phyloP scores from a whole-genome alignment of 2,113 vertebrate species.

The Anseranas semipalmata region DNA sequence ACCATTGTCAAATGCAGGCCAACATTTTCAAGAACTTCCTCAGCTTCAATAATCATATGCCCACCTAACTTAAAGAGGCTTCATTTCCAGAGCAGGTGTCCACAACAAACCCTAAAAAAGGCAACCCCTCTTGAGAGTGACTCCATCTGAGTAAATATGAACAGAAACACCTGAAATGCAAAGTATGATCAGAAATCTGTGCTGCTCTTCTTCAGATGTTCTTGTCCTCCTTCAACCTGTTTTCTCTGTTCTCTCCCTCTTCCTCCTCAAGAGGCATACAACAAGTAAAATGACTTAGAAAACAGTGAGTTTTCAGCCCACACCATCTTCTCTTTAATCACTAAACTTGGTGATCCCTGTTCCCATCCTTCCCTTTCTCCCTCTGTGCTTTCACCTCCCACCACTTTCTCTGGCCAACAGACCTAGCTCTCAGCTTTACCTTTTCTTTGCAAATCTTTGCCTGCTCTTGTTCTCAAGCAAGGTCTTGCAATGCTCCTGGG shows the following conservation, averaged over 20 bases:
- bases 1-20: not conserved
- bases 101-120: not conserved
- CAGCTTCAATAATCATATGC: rapidly evolving
- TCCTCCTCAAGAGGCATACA: not conserved
- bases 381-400: not conserved
- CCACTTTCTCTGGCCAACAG: not conserved
- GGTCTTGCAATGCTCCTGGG: not conserved
- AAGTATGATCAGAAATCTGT: not conserved
- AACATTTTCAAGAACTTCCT: not conserved
- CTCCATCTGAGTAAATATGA: rapidly evolving
- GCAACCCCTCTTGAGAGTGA: not conserved
- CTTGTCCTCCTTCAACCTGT: not conserved
- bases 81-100: not conserved
- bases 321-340: not conserved
- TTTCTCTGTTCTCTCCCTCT: not conserved
- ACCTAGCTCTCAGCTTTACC: not conserved
- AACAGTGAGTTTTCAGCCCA: not conserved
- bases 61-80: not conserved
- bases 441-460: not conserved
- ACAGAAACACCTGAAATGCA: not conserved
- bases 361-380: not conserved
- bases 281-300: not conserved
- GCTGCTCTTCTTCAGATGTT: not conserved
- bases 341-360: not conserved
- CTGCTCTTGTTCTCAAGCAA: not conserved